phyloP scores from a whole-genome alignment of 2,888 invertebrate species.

The Cephus nigrinus region DNA sequence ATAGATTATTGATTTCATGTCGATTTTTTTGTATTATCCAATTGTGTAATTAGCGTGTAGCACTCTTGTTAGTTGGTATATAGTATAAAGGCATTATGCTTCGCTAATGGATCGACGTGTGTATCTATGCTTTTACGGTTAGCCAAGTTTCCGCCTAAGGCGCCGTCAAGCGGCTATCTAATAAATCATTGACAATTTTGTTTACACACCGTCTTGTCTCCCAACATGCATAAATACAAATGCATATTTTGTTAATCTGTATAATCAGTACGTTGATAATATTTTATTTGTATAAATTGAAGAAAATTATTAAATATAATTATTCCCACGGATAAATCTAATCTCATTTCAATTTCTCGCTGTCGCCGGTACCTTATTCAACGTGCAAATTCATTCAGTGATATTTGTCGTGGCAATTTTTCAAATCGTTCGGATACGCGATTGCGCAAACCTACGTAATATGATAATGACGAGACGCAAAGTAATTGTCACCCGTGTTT shows the following conservation, averaged over 20 bases:
- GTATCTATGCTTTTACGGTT: background rate
- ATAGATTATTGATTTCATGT: background rate
- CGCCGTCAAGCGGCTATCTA: background rate
- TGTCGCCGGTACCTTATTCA: background rate
- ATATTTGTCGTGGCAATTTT: background rate
- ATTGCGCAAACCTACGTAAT: background rate
- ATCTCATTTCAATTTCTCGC: background rate
- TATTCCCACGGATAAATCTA: background rate
- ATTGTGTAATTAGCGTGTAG: background rate
- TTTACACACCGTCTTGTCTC: background rate
- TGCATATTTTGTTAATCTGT: background rate
- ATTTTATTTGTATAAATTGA: background rate
- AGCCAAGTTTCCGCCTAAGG: background rate
- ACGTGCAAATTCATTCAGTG: background rate
- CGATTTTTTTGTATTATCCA: background rate
- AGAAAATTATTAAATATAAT: background rate
- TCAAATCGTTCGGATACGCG: background rate
- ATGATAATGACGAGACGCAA: background rate
- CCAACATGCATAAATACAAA: background rate
- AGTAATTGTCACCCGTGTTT: conserved; percentile 7
- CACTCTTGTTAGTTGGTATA: background rate
- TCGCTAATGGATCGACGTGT: background rate
- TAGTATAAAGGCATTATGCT: background rate
- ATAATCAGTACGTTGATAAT: background rate
- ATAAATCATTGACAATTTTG: background rate